Base-by-base conservation (phyloP, 2,888 invertebrate species). In the Rhagonycha fulva region DNA sequence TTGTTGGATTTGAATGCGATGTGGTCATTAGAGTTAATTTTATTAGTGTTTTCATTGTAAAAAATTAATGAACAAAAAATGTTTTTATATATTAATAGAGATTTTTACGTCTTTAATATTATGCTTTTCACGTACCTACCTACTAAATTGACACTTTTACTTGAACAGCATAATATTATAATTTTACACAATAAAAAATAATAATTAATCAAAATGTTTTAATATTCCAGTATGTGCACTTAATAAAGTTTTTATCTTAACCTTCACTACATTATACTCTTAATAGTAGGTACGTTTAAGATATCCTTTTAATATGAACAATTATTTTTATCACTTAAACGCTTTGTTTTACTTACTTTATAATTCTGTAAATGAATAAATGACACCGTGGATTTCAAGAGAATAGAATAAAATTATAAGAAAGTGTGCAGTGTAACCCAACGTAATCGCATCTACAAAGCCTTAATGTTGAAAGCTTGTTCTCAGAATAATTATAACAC, bases 401-500 rank as follows among this genome's bases (percentile, higher is more conserved):
- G 63, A 24, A 24, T 66, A 66, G 26, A 66, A 66, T 26, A 66
- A 66, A 66, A 66, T 66, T 66, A 66, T 11, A 66, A 66, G 63
- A 66, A 66, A 66, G 26, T 66, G 14, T 66, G 23, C 63, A 26
- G 63, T 60, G 23, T 60, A 60, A 74, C 70, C 61, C 60, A 67
- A 73, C 62, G 66, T 74, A 74, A 74, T 70, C 66, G 68, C 62
- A 68, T 69, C 71, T 71, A 71, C 71, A 72, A 70, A 71, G 66
- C 60, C 47, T 68, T 76, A 74, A 76, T 71, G 76, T 62, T 74
- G 68, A 76, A 73, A 76, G 73, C 76, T 32, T 74, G 76, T 74
- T 71, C 73, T 73, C 74, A 62, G 68, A 71, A 74, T 76, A 73
- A 76, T 76, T 76, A 74, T 74, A 74, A 76, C 73, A 71, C 71